Base-by-base conservation (phyloP, 1,140 invertebrate genomes). In the Drosophila virilis region DNA sequence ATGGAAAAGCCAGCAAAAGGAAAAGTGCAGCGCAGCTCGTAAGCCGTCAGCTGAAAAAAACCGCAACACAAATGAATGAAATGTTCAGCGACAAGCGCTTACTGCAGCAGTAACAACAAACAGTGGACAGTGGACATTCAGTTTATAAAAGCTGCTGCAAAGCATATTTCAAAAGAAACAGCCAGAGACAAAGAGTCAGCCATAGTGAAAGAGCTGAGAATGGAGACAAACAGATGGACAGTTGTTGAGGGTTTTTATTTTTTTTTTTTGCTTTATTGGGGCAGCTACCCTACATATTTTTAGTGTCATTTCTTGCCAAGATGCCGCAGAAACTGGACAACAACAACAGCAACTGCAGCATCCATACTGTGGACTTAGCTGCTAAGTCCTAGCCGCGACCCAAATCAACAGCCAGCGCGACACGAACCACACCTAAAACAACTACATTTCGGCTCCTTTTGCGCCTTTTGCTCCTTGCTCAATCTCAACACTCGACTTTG, bases 61-160 rank as follows among this genome's bases (percentile, higher is more conserved):
- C 72, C 83, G 69, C 79, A 89, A 79, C 77, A 80, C 80, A 89
- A 88, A 88, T 88, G 84, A 83, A 89, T 83, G 77, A 82, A 86
- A 88, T 79, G 77, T 61, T 61, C 60, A 72, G 77, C 66, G 51
- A 79, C 52, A 74, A 71, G 51, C 61, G 51, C 78, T 62, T 76
- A 71, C 60, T 73, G 45, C 57, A 73, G 45, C 67, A 75, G 15
- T 52, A 40, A 35, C 40, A 43, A 15, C 50, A 42, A 37, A 33
- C 15, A 51, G 38, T 64, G 74, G 68, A 74, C 59, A 60, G 33
- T 61, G 74, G 70, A 77, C 59, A 65, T 60, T 17, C 58, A 70
- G 67, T 74, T 62, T 70, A 74, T 70, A 71, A 62, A 74, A 74
- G 66, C 73, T 52, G 67, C 45, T 45, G 67, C 48, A 59, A 65